phyloP scores from a whole-genome alignment of 2,113 vertebrate species.

The Miniopterus natalensis region DNA sequence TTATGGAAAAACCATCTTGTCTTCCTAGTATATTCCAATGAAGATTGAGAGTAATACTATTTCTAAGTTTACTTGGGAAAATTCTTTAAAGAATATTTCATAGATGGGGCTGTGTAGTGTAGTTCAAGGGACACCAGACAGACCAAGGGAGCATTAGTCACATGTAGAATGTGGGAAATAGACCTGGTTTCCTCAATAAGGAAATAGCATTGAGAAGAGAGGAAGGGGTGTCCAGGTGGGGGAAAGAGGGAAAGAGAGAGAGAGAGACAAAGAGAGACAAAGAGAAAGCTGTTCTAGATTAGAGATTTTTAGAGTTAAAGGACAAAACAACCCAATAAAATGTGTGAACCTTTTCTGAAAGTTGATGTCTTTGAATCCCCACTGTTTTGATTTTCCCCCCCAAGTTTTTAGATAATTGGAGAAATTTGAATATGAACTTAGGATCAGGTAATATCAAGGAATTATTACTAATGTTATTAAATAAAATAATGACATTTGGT shows the following conservation, averaged over 20 bases:
- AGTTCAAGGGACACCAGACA: background rate
- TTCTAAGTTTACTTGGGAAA: background rate
- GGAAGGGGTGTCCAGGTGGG: background rate
- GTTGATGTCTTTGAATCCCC: background rate
- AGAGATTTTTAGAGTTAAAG: background rate
- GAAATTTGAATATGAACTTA: background rate
- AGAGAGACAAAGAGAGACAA: background rate
- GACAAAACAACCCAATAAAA: background rate
- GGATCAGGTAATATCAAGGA: background rate
- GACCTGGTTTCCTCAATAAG: background rate
- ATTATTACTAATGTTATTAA: background rate
- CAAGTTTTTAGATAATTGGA: background rate
- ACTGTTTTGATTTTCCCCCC: no score
- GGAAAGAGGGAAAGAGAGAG: background rate
- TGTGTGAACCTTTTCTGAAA: background rate
- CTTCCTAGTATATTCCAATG: background rate
- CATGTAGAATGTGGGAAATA: background rate
- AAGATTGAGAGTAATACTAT: background rate
- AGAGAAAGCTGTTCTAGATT: background rate
- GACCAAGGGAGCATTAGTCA: background rate
- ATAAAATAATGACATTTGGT: conserved; percentile 38
- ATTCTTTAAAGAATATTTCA: background rate
- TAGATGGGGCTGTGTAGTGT: background rate
- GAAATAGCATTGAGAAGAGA: background rate
- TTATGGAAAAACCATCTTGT: background rate